Percentiles rank a stretch among this genome's conserved stretches.
Evolutionary conservation across 2,113 vertebrate species (phyloP).

Genomic region (Chaenogobius annularis): DNA sequence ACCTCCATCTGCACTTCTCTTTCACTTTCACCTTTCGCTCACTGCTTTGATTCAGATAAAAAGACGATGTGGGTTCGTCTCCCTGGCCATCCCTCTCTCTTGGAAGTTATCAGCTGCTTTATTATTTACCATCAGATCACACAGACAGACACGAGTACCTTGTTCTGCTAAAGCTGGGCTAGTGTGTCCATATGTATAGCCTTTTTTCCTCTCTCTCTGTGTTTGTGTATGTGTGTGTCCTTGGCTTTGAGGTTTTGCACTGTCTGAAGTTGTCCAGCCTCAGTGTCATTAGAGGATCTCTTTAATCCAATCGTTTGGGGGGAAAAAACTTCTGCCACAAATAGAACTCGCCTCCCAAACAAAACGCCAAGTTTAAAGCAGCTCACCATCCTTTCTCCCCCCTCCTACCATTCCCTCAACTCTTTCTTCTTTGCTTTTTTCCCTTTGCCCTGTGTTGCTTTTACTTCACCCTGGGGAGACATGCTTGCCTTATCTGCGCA

Average conservation of each 20-base stretch:
- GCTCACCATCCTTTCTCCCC: slow-evolving; percentile 66
- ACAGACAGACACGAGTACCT: slow-evolving; percentile 50
- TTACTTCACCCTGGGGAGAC: slow-evolving; percentile 76
- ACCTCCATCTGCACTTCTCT: slow-evolving; percentile 51
- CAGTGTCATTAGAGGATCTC: slow-evolving; percentile 78
- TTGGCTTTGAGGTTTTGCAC: slow-evolving; percentile 68
- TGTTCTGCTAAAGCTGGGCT: slow-evolving; percentile 55
- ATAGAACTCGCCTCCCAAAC: slow-evolving; percentile 73
- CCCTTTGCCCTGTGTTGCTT: slow-evolving; percentile 72
- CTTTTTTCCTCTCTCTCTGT: slow-evolving; percentile 44
- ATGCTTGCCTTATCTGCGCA: slow-evolving; percentile 77
- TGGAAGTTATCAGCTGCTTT: slow-evolving; percentile 70
- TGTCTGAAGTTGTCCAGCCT: slow-evolving; percentile 72
- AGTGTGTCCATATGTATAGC: slow-evolving; percentile 42
- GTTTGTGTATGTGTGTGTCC: slow-evolving; percentile 44
- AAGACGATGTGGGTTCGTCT: slow-evolving; percentile 68
- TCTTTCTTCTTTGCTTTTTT: slow-evolving; percentile 63
- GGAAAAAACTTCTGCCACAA: slow-evolving; percentile 75
- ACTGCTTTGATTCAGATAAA: slow-evolving; percentile 77
- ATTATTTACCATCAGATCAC: slow-evolving; percentile 74
- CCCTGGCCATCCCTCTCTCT: slow-evolving; percentile 65
- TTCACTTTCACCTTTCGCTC: slow-evolving; percentile 64
- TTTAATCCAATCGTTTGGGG: slow-evolving; percentile 75
- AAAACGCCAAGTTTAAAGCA: slow-evolving; percentile 76
- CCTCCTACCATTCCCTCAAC: slow-evolving; percentile 58